Evolutionary conservation across 1,140 invertebrate genomes (phyloP).

Genomic region (Cydia amplana): DNA sequence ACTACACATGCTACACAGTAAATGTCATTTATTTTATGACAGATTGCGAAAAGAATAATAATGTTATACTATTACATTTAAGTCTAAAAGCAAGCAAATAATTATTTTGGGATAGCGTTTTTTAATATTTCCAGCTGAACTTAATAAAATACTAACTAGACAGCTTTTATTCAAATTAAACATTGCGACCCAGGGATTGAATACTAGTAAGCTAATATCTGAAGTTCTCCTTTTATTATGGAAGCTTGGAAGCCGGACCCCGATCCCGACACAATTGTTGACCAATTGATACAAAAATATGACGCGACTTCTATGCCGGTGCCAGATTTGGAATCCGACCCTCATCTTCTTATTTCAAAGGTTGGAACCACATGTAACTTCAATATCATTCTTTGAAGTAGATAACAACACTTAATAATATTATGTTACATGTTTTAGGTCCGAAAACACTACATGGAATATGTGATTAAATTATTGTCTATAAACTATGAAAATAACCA

Average conservation of each 20-base stretch:
- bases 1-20: too few species aligned
- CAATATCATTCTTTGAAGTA: background rate
- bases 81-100: too few species aligned
- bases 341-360: slow-evolving; percentile 70
- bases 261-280: slow-evolving; percentile 51
- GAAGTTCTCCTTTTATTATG: background rate
- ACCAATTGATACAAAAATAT: slow-evolving; percentile 57
- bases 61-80: too few species aligned
- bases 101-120: too few species aligned
- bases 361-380: slow-evolving; percentile 36
- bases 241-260: slow-evolving; percentile 6
- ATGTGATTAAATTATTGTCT: slow-evolving; percentile 67
- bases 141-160: too few species aligned
- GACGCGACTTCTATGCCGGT: slow-evolving; percentile 59
- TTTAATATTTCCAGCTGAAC: too few species aligned
- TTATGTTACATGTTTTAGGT: slow-evolving; percentile 54
- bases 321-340: slow-evolving; percentile 63
- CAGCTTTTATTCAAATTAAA: background rate
- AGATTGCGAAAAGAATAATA: too few species aligned
- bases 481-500: slow-evolving; percentile 71
- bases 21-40: too few species aligned
- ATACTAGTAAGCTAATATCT: background rate
- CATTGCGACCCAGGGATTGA: background rate
- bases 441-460: slow-evolving; percentile 74
- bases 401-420: slow-evolving; percentile 26